Percentiles rank a stretch among this genome's conserved stretches.
These are phyloP conservation scores for Otus sunia DNA, from an alignment of 2,113 vertebrate genomes.

Conservation along the genomic window DNA sequence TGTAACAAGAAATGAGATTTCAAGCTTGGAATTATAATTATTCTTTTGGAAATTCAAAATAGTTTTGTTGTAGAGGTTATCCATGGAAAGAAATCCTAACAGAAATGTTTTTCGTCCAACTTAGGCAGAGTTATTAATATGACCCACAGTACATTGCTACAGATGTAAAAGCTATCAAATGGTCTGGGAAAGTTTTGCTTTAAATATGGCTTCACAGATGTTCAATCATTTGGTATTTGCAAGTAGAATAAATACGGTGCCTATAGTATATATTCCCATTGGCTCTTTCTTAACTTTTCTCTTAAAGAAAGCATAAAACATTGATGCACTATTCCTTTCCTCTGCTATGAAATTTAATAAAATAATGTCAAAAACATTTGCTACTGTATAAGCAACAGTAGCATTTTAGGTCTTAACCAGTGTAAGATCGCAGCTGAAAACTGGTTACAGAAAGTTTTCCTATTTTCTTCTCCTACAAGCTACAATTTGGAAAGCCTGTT, in stretches of 20 bases:
- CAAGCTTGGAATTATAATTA: neutral
- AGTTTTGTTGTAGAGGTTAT: neutral
- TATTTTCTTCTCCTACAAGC: neutral
- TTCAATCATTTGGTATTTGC: slow-evolving; percentile 12
- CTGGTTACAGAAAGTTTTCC: neutral
- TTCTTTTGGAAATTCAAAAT: neutral
- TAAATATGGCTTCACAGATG: slow-evolving; percentile 5
- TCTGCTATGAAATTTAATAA: slow-evolving; percentile 27
- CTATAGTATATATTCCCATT: slow-evolving; percentile 8
- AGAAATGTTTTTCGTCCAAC: neutral
- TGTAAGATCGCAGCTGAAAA: neutral
- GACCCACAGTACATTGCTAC: neutral
- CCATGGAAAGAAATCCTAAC: neutral
- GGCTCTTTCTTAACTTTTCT: neutral
- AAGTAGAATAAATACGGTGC: slow-evolving; percentile 28
- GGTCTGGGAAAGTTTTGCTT: slow-evolving; percentile 49
- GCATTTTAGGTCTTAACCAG: neutral
- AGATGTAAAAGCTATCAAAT: slow-evolving; percentile 63
- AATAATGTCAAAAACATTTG: slow-evolving; percentile 46
- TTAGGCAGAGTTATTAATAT: slow-evolving; percentile 22
- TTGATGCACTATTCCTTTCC: neutral
- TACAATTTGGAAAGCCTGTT: neutral
- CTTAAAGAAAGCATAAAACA: neutral
- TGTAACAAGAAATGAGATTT: neutral
- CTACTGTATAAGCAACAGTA: neutral